Evolutionary conservation across 2,797 vertebrate species (phyloP).

Genomic region (Scolopax rusticola): DNA sequence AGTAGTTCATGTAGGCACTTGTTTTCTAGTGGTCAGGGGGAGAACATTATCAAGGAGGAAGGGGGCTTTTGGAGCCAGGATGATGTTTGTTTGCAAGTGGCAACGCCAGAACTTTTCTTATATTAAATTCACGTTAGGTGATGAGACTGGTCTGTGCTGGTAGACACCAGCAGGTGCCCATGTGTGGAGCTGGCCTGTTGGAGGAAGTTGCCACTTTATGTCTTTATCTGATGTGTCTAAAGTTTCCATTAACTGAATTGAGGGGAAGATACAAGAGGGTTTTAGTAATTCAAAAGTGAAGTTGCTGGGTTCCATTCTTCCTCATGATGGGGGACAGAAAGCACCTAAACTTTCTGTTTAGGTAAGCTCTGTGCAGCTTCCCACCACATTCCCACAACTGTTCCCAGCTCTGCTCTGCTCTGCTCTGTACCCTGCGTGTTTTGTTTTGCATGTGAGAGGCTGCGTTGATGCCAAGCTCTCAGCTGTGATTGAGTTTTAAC

Average conservation of each 20-base stretch:
- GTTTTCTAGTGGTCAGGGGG: background rate
- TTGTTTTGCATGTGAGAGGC: background rate
- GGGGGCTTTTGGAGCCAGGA: background rate
- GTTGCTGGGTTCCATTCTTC: background rate
- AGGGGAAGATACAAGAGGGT: background rate
- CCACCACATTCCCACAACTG: background rate
- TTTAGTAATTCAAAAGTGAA: background rate
- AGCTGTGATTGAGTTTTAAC: background rate
- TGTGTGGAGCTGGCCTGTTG: fast-evolving
- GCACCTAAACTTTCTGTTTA: background rate
- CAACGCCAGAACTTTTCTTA: background rate
- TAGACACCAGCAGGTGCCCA: background rate
- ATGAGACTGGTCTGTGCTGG: background rate
- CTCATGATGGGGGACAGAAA: background rate
- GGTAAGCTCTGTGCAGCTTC: background rate
- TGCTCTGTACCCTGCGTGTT: fast-evolving
- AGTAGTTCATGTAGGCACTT: background rate
- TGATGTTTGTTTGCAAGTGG: background rate
- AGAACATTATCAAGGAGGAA: background rate
- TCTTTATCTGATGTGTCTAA: background rate
- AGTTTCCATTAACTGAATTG: background rate
- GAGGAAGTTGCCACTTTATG: fast-evolving
- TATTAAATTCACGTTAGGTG: fast-evolving
- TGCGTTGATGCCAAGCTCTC: background rate
- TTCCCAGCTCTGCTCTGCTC: background rate